Base-by-base conservation (phyloP, 2,888 invertebrate genomes). In the Sipha maydis region DNA sequence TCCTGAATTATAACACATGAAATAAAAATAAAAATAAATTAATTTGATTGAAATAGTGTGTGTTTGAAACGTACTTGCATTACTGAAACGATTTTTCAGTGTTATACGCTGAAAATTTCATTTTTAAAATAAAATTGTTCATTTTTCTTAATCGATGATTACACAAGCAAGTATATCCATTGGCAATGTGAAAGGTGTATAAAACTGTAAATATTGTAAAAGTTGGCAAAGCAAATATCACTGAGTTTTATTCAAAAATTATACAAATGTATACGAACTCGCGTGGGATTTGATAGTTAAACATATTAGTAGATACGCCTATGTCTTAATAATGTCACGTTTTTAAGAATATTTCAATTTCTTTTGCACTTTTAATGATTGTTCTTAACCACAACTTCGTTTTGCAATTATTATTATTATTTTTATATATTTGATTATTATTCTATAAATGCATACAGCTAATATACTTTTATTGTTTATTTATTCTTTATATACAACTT, bases 391-490 rank as follows among this genome's bases (percentile, higher is more conserved):
- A 67, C 67, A 80, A 80, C 28, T 73, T 31, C n/a, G 67, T 80
- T 80, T 28, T 67, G 80, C n/a, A 80, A 80, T 80, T 67, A 80
- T 38, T 79, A 56, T 79, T 78, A n/a, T 78, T 56, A 48, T 48
- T 48, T 48, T 48, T 48, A 48, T 48, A 9, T 11, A 48, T 48
- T 48, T 48, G 3, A 80, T 67, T 80, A 34, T 67, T 41, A 41
- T 8, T 67, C 7, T 80, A 41, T 38, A 41, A 67, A 69, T n/a
- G 25, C 19, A 78, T 54, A 17, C 31, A 48, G 25, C 56, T 48
- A 61, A 79, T 31, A 79, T 78, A 28, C 0, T 67, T 8, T 67
- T 25, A 48, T 48, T 48, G 14, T 48, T 48, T 11, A 48, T 67
- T 11, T 67, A n/a, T 67, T 67, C 25, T 9, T 67, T n/a, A 67